Conservation (phyloP, 2,797 vertebrate species). For the Prunella strophiata region DNA sequence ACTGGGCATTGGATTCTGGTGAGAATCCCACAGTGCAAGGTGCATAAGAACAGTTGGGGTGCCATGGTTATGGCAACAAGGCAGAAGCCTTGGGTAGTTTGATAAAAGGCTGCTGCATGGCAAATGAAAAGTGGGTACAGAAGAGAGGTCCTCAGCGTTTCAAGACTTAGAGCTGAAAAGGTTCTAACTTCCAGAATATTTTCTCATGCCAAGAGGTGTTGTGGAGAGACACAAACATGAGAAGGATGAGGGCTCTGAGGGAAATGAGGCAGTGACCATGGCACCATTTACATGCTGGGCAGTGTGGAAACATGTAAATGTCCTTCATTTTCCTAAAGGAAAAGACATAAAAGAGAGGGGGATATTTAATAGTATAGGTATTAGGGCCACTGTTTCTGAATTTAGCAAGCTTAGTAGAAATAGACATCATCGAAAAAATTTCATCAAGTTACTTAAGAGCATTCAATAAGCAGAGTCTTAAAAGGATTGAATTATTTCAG, state of each 20-base stretch:
- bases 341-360: fast-evolving
- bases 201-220: background rate
- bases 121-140: background rate
- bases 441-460: background rate
- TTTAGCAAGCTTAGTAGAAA: background rate
- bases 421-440: background rate
- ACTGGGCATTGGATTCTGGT: background rate
- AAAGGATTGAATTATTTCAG: background rate
- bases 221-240: background rate
- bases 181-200: background rate
- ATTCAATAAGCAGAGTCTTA: background rate
- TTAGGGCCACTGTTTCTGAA: background rate
- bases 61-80: fast-evolving
- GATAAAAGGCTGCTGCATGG: background rate
- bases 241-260: background rate
- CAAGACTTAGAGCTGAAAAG: background rate
- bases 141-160: background rate
- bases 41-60: background rate
- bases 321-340: background rate
- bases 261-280: background rate
- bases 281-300: fast-evolving
- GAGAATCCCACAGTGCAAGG: background rate
- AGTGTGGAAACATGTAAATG: fast-evolving
- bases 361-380: background rate
- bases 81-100: background rate